Percentiles rank a stretch among this genome's conserved stretches.
phyloP scores from a whole-genome alignment of 2,888 invertebrate species.

The Cheilosia variabilis region DNA sequence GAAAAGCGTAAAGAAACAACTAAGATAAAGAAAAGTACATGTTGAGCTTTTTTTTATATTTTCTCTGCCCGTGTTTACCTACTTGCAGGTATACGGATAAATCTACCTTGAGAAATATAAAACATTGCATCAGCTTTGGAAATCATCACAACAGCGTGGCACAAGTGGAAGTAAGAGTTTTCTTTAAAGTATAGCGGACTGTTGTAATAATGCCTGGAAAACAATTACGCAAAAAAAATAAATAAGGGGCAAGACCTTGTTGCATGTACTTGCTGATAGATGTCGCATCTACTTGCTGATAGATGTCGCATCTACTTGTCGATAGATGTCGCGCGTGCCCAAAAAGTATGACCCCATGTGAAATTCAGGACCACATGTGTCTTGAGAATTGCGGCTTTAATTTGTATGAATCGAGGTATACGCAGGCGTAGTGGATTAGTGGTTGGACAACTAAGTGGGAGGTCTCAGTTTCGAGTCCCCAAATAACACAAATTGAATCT shows the following conservation, averaged over 20 bases:
- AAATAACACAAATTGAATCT: too few species aligned
- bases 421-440: too few species aligned
- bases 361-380: too few species aligned
- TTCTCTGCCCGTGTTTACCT: slow-evolving; percentile 24
- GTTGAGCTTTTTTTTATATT: slow-evolving; percentile 12
- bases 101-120: slow-evolving; percentile 49
- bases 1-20: slow-evolving; percentile 16
- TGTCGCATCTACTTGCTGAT: not conserved
- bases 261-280: not conserved
- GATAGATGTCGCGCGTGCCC: too few species aligned
- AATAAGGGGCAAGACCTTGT: not conserved
- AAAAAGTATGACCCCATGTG: too few species aligned
- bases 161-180: slow-evolving; percentile 45
- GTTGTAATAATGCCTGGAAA: slow-evolving; percentile 47
- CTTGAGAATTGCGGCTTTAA: too few species aligned
- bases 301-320: not conserved
- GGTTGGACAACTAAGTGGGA: too few species aligned
- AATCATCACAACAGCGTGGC: slow-evolving; percentile 28
- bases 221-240: slow-evolving; percentile 37
- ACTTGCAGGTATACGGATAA: slow-evolving; percentile 24
- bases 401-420: too few species aligned
- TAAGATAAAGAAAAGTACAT: slow-evolving; percentile 39
- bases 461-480: too few species aligned
- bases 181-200: slow-evolving; percentile 12
- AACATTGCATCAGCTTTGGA: slow-evolving; percentile 50